phyloP scores from a whole-genome alignment of 2,797 vertebrate species.

The Amblyopsis hoosieri region DNA sequence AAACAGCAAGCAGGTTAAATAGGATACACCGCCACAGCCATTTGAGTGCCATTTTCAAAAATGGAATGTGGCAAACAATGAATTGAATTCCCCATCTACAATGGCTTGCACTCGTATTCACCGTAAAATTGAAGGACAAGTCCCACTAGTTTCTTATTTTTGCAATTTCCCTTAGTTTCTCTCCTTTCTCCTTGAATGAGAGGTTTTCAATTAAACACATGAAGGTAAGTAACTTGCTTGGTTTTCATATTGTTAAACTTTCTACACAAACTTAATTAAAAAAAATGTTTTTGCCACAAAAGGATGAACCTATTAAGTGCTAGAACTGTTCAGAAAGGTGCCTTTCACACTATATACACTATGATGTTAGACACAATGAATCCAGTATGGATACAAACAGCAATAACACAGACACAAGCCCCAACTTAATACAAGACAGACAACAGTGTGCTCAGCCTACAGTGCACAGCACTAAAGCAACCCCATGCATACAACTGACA shows the following conservation, averaged over 20 bases:
- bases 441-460: conserved; percentile 9
- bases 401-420: neutral
- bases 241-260: conserved; percentile 1
- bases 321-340: neutral
- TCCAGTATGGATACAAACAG: neutral
- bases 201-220: conserved; percentile 11
- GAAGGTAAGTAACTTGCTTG: neutral
- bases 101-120: conserved; percentile 55
- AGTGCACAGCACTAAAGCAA: conserved; percentile 15
- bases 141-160: conserved; percentile 29
- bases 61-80: conserved; percentile 60
- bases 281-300: neutral
- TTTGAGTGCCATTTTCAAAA: conserved; percentile 33
- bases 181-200: conserved; percentile 8
- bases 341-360: neutral
- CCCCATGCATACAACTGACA: conserved; percentile 60
- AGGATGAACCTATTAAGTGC: neutral
- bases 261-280: neutral
- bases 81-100: conserved; percentile 55
- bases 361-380: conserved; percentile 9
- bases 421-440: neutral
- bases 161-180: conserved; percentile 5
- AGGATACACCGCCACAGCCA: conserved; percentile 38
- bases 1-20: conserved; percentile 69
- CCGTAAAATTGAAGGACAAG: conserved; percentile 58